Percentiles rank a stretch among this genome's conserved stretches.
These are phyloP conservation scores for Trachemys scripta DNA, from an alignment of 2,113 vertebrate species.

Conservation along the genomic window DNA sequence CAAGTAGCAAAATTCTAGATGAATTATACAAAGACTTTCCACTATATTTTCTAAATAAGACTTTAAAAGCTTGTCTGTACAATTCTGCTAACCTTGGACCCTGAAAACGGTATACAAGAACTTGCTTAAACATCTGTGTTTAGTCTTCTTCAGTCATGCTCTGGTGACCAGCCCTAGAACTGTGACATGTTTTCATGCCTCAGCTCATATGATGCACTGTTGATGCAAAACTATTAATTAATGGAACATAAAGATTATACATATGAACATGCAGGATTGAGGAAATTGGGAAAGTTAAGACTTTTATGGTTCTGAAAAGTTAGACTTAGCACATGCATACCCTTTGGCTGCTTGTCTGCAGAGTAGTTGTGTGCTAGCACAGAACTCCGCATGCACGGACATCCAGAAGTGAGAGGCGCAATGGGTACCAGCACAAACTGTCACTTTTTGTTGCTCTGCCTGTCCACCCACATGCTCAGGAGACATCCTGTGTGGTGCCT, in stretches of 20 bases:
- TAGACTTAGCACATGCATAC: not conserved
- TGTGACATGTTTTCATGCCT: constrained; percentile 4
- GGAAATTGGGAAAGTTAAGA: not conserved
- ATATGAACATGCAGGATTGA: not conserved
- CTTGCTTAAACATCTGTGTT: constrained; percentile 34
- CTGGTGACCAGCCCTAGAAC: not conserved
- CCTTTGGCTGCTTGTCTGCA: not conserved
- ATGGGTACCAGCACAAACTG: not conserved
- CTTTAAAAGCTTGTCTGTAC: not conserved
- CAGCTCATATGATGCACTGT: fast-evolving
- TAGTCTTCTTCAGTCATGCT: not conserved
- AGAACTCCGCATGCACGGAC: not conserved
- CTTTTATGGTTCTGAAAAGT: not conserved
- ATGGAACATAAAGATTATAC: not conserved
- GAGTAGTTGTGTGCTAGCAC: not conserved
- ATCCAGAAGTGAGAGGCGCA: not conserved
- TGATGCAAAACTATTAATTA: not conserved
- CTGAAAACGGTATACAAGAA: not conserved
- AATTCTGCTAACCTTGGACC: not conserved
- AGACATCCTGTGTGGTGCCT: not conserved
- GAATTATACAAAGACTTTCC: not conserved
- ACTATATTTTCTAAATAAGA: not conserved
- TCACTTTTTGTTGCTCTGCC: not conserved
- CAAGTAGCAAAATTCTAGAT: not conserved
- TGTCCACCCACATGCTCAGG: not conserved